Conservation (phyloP, 1,140 invertebrate genomes). For the Chironomus striatipennis region DNA sequence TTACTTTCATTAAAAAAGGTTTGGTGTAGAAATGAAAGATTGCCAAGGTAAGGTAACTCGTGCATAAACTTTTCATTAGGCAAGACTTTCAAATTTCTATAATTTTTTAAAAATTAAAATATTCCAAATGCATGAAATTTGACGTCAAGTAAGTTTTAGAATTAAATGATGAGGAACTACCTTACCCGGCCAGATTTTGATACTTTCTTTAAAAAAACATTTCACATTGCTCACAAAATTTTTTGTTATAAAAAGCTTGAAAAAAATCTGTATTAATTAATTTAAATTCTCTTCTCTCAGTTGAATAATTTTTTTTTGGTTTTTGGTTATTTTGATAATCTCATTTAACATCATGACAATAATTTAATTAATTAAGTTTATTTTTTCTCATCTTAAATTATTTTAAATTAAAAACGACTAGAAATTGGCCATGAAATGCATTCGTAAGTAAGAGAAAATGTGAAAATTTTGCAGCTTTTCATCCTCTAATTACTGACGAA, state of each 20-base stretch:
- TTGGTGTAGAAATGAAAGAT: not conserved
- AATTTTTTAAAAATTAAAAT: no score
- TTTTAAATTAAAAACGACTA: conserved; percentile 2
- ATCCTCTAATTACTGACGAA: not conserved
- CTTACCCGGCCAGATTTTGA: not conserved
- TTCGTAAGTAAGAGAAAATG: not conserved
- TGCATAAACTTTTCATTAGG: no score
- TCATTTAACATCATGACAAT: not conserved
- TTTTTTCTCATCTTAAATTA: not conserved
- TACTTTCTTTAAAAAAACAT: no score
- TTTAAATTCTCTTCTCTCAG: not conserved
- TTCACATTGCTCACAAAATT: not conserved
- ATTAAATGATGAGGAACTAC: no score
- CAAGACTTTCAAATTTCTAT: no score
- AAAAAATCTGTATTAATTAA: conserved; percentile 25
- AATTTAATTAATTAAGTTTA: conserved; percentile 2
- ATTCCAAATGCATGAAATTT: no score
- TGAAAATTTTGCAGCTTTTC: conserved; percentile 7
- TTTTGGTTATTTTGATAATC: no score
- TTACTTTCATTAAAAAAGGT: not conserved
- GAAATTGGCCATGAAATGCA: conserved; percentile 3
- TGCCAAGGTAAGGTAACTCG: not conserved
- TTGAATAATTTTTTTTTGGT: no score
- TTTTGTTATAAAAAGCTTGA: not conserved
- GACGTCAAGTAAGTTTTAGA: no score